Base-by-base conservation (phyloP, 2,113 vertebrate species). In the Tragelaphus buxtoni region DNA sequence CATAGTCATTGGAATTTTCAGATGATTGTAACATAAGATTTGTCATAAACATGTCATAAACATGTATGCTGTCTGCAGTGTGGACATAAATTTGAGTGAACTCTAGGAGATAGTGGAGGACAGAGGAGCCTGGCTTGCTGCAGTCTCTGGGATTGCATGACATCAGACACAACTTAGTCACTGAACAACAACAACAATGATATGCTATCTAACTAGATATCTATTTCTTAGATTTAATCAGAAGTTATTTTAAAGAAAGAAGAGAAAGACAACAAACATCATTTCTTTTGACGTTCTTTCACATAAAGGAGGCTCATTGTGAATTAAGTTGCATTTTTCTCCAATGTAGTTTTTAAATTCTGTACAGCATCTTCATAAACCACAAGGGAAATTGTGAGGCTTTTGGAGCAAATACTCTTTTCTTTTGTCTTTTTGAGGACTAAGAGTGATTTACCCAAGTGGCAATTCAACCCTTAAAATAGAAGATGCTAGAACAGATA, bases 341-440 rank as follows among this genome's bases (percentile, higher is more conserved):
- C 20, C 55, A 53, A 7, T 58, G 6, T 4, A 93, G 47, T 32
- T 76, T 5, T 93, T 72, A 82, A 60, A 82, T 84, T 96, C 45
- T 93, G 17, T 45, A 69, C 51, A 77, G 4, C 45, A 28, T 91
- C 87, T 92, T 88, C 83, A 72, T 88, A 88, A 94, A 58, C 35
- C 30, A 55, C 28, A 84, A 61, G 4, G 17, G 28, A 91, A 11
- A 2, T 22, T 32, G 5, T 85, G 32, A 77, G 49, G 35, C 13
- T 83, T 90, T 95, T 69, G 93, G 55, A 96, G 30, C 22, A 80
- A 96, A 91, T 74, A 35, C 20, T 85, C 11, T 72, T 89, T 85
- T 95, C 30, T 60, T 93, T 97, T 96, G 60, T 93, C 83, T 89
- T 82, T 2, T 47, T 72, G 82, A 83, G 14, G 11, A 93, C 32